Evolutionary conservation across 35 echinoderm and acorn worm species (phyloP), one percentile per base, ranked within the genome.

Genomic region (Amphiura filiformis): DNA sequence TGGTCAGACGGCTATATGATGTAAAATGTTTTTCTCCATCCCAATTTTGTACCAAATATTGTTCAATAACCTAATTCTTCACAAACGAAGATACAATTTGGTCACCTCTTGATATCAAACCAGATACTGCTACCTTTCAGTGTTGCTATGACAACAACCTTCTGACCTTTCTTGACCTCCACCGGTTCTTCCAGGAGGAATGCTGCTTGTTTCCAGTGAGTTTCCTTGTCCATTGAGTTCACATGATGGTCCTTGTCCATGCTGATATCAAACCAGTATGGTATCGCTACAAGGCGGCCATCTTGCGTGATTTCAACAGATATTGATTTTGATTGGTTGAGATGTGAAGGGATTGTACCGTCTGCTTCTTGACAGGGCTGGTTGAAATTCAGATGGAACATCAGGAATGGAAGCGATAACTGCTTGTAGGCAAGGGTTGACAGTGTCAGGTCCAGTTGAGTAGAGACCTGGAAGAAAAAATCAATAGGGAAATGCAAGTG

Each of bases 401-500:
- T 13, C 0, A 87, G 28, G 75, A 87, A 87, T 33, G 85, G 85
- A 32, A 26, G 64, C 22, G 35, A 39, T 20, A 87, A 38, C 75
- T 87, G 85, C 39, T 77, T 87, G 85, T 78, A 87, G 75, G 65
- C 34, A 12, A 57, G 65, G 26, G 75, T 34, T 76, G 85, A 87
- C 0, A 87, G 85, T 20, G 64, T 57, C 32, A 87, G 35, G 75
- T 87, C 85, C 36, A 78, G 85, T 38, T 75, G 70, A 31, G 85
- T 87, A 9, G 85, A 78, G 36, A 78, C 75, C 85, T 87, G 85
- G 37, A 32, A 86, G 9, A 84, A 39, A 70, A 47, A n/a, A n/a
- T n/a, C n/a, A n/a, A n/a, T n/a, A n/a, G n/a, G n/a, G n/a, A n/a
- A n/a, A n/a, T n/a, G n/a, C n/a, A n/a, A n/a, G n/a, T n/a, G n/a